Base-by-base conservation (phyloP, 2,113 vertebrate species). In the Lutjanus erythropterus region DNA sequence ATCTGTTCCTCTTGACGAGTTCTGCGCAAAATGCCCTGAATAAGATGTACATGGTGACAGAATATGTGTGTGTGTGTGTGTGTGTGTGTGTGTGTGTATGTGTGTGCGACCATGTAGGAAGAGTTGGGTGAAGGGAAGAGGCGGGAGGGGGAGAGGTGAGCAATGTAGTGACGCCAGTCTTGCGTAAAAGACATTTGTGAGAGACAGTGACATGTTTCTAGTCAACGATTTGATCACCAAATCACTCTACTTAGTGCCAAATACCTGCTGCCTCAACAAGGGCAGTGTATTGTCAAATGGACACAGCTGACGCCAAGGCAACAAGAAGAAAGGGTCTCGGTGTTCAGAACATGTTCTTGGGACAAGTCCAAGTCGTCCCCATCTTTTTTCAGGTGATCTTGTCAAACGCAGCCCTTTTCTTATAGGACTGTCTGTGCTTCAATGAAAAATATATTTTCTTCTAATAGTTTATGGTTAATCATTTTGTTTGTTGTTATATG, bases 1-100 rank as follows among this genome's bases (percentile, higher is more conserved):
- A 86, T 91, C 81, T 86, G 83, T 87, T 89, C 84, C 66, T 75
- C 71, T 71, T 89, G 74, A 88, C 29, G 39, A 64, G 69, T 55
- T 76, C 27, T 64, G 47, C 52, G 18, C 16, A 68, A 78, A 77
- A 80, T 47, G 46, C 53, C 18, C 12, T 2, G 52, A 75, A 64
- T 69, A 44, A 71, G 71, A 75, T 46, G 35, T 41, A 52, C 65
- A 53, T 55, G 18, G 44, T 64, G 55, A 50, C 47, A 29, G 19
- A 23, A 15, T 44, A 7, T 42, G 25, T 65, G 3, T 10, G 27
- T 42, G 25, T 49, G 59, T 71, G 67, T 61, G 27, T 42, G 12
- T 42, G 41, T 42, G 41, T 52, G n/a, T 61, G 37, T 55, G 47
- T 41, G 65, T 42, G 27, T 39, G 37, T 42, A 16, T 56, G 37